Percentiles rank a stretch among this genome's conserved stretches.
phyloP scores from a whole-genome alignment of 2,797 vertebrate genomes.

The Anas capensis region DNA sequence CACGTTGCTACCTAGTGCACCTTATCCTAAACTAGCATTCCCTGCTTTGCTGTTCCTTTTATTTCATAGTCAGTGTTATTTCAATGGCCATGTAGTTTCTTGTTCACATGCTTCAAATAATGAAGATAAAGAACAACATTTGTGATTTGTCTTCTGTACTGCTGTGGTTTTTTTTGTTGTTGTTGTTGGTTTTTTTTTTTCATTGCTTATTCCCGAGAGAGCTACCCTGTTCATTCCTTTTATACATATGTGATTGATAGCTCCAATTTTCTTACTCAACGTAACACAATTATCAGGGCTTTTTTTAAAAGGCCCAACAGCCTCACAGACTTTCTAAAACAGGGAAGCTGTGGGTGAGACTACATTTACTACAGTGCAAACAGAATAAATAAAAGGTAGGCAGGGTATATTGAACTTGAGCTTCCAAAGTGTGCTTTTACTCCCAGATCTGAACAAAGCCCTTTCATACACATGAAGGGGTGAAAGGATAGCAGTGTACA shows the following conservation, averaged over 20 bases:
- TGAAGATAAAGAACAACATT: not conserved
- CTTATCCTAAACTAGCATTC: not conserved
- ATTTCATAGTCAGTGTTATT: not conserved
- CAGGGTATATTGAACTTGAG: constrained; percentile 28
- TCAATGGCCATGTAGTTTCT: not conserved
- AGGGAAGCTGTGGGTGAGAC: not conserved
- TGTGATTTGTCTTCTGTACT: not conserved
- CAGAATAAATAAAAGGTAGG: constrained; percentile 2
- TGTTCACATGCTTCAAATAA: not conserved
- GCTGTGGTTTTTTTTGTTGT: not conserved
- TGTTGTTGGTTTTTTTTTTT: not conserved
- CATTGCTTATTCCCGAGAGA: not conserved
- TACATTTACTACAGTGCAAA: not conserved
- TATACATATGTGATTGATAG: not conserved
- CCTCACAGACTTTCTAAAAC: not conserved
- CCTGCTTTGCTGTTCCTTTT: not conserved
- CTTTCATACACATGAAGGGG: not conserved
- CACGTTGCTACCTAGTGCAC: not conserved
- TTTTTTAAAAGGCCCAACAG: not conserved
- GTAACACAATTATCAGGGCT: not conserved
- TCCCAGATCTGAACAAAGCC: not conserved
- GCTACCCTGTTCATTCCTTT: not conserved
- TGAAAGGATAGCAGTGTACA: not conserved
- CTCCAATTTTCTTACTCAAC: not conserved
- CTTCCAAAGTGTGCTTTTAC: not conserved